Base-by-base conservation (phyloP, 1,140 invertebrate species). In the Amyelois transitella region DNA sequence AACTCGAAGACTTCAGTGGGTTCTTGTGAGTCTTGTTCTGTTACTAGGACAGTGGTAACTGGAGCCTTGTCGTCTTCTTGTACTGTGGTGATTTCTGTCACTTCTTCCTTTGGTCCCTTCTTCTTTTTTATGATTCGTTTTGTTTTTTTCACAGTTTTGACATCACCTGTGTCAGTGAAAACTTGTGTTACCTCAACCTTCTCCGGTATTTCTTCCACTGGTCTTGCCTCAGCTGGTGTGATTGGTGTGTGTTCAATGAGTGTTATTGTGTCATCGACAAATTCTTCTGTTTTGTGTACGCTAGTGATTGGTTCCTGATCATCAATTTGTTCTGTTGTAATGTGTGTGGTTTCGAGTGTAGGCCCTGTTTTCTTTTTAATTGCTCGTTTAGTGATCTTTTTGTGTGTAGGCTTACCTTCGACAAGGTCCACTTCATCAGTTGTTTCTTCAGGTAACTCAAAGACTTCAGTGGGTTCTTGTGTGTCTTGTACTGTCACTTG, bases 111-210 rank as follows among this genome's bases (percentile, higher is more conserved):
- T 12, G 72, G 67, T 28, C 73, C 72, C 24, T 80, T 57, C 6
- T 79, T 71, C 51, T 74, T 83, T 50, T 79, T 83, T n/a, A 88
- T 72, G 20, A 81, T 78, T 7, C 73, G 73, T 50, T 86, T 89
- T 12, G 82, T 89, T 43, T 80, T 86, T 48, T 77, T 71, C 44
- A 82, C 72, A 55, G 84, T 86, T 51, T 84, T 81, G n/a, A 69
- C 43, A 54, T 79, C 58, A 20, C 81, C 75, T 53, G 79, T 62
- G 74, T 85, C 50, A 47, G 58, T 55, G n/a, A 68, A 38, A 3
- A 87, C 67, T 62, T 88, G 54, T 47, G 75, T 66, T 43, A 77
- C 62, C 52, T 80, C 70, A 0, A 65, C 56, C 18, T 88, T 60
- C 50, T 51, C 75, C 0, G 70, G 67, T 50, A 51, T 28, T 20